Evolutionary conservation across 2,888 invertebrate species (phyloP).

Genomic region (Sclerodermus sp.): DNA sequence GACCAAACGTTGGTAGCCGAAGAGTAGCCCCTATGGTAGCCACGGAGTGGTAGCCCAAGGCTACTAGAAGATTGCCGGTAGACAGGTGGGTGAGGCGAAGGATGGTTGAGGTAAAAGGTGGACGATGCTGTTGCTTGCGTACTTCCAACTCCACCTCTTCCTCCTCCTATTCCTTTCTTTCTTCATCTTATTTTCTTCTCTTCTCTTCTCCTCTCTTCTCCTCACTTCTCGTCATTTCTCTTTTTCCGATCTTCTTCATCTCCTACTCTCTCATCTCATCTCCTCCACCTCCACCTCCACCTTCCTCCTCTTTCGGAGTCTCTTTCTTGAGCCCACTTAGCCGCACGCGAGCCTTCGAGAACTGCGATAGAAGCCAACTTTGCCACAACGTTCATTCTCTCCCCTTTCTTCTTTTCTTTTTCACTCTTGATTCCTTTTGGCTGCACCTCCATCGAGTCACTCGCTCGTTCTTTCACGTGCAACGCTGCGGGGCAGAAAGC

Average conservation of each 20-base stretch:
- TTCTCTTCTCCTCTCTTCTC: constrained; percentile 4
- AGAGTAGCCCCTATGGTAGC: constrained; percentile 56
- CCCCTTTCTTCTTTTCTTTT: constrained; percentile 7
- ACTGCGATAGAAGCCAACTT: constrained; percentile 29
- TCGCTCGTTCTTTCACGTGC: constrained; percentile 15
- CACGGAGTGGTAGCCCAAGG: constrained; percentile 56
- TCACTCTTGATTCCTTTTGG: constrained; percentile 15
- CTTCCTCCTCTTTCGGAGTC: constrained; percentile 37
- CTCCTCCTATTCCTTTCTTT: constrained; percentile 7
- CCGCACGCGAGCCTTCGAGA: constrained; percentile 53
- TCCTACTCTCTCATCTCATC: constrained; percentile 14
- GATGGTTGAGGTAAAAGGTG: constrained; percentile 43
- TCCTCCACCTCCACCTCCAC: background rate
- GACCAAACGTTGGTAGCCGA: constrained; percentile 52
- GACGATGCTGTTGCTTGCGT: constrained; percentile 30
- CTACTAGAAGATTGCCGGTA: constrained; percentile 59
- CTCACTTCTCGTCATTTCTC: no score
- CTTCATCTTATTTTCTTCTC: constrained; percentile 18
- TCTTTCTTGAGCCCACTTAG: constrained; percentile 49
- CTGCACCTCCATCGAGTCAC: background rate
- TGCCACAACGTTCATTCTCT: constrained; percentile 2
- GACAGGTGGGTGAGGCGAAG: constrained; percentile 57
- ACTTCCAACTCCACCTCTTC: constrained; percentile 18
- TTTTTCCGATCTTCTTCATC: constrained; percentile 13
- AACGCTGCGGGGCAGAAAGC: constrained; percentile 26